Percentiles rank a stretch among this genome's conserved stretches.
phyloP scores from a whole-genome alignment of 2,113 vertebrate genomes.

The Hemiscyllium ocellatum region DNA sequence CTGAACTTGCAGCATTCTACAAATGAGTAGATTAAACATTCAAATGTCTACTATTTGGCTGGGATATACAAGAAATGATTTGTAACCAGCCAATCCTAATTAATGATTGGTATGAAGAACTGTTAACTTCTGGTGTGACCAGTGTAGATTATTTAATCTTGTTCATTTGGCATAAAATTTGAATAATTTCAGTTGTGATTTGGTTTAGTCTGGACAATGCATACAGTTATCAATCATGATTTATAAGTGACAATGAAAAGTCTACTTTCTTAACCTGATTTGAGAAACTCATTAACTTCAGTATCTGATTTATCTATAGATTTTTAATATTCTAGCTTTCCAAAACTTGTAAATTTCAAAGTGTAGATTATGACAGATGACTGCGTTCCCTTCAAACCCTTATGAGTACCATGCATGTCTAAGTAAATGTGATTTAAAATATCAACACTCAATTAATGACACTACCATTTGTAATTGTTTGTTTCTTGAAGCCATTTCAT shows the following conservation, averaged over 20 bases:
- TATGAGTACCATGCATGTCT: background rate
- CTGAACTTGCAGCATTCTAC: background rate
- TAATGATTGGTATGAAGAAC: background rate
- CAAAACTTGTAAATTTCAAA: background rate
- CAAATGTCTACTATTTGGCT: background rate
- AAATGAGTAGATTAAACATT: background rate
- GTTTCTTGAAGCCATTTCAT: background rate
- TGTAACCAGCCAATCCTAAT: background rate
- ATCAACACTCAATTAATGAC: background rate
- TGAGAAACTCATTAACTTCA: background rate
- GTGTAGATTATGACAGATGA: background rate
- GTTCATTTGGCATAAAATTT: too few relatives aligned
- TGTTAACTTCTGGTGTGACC: background rate
- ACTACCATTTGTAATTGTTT: background rate
- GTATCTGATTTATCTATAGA: background rate
- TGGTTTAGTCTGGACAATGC: background rate
- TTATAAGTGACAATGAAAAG: background rate
- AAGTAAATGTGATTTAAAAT: background rate
- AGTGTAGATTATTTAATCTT: background rate
- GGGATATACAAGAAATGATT: background rate
- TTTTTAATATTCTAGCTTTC: background rate
- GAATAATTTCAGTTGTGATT: background rate
- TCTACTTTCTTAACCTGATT: background rate
- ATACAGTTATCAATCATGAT: background rate
- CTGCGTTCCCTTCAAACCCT: too few relatives aligned